phyloP scores from a whole-genome alignment of 1,140 invertebrate genomes.

The Meloidogyne exigua region DNA sequence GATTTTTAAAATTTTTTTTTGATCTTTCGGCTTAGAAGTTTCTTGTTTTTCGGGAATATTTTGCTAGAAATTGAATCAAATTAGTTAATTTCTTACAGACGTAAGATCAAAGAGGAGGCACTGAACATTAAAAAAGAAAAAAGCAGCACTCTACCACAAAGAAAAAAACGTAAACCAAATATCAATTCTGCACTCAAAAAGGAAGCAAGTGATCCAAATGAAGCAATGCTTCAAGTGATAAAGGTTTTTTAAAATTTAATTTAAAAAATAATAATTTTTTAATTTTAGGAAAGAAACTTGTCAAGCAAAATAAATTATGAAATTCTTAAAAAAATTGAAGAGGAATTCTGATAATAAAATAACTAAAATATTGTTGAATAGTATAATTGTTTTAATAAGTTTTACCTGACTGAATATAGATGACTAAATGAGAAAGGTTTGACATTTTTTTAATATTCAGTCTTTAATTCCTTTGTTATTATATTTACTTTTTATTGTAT shows the following conservation, averaged over 20 bases:
- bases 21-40: too few relatives aligned
- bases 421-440: too few relatives aligned
- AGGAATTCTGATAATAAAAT: conserved; percentile 7
- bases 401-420: too few relatives aligned
- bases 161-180: conserved; percentile 5
- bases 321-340: conserved; percentile 73
- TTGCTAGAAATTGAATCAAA: too few relatives aligned
- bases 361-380: too few relatives aligned
- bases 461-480: too few relatives aligned
- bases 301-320: conserved; percentile 97
- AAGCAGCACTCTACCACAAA: conserved; percentile 24
- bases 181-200: conserved; percentile 28
- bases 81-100: conserved; percentile 9
- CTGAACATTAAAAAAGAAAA: conserved; percentile 40
- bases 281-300: conserved; percentile 74
- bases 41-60: background rate
- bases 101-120: conserved; percentile 47
- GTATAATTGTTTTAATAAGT: too few relatives aligned
- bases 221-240: conserved; percentile 61
- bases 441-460: too few relatives aligned
- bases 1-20: conserved; percentile 17
- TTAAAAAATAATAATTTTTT: background rate
- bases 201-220: conserved; percentile 47
- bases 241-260: conserved; percentile 41
- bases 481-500: too few relatives aligned